Evolutionary conservation across 2,888 invertebrate genomes (phyloP).

Genomic region (Cartodere bifasciata): DNA sequence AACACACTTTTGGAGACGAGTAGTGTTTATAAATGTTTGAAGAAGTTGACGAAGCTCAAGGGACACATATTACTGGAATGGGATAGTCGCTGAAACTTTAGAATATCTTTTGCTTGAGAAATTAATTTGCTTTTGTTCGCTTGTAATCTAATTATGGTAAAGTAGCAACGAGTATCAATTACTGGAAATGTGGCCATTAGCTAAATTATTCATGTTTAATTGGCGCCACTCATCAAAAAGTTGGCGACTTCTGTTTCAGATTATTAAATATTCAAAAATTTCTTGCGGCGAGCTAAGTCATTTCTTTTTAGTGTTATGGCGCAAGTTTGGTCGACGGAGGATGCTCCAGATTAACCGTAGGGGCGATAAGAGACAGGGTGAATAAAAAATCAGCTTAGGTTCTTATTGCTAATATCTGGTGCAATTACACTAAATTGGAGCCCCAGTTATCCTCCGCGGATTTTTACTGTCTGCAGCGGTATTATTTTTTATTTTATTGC

Average conservation of each 20-base stretch:
- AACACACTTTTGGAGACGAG: no score
- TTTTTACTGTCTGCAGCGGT: conserved; percentile 26
- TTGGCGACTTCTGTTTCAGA: conserved; percentile 36
- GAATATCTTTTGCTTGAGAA: background rate
- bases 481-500: conserved; percentile 33
- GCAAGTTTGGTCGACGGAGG: conserved; percentile 18
- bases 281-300: conserved; percentile 30
- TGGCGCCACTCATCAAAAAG: conserved; percentile 35
- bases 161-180: conserved; percentile 33
- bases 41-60: no score
- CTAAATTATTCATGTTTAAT: conserved; percentile 37
- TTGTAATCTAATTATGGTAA: background rate
- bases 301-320: conserved; percentile 36
- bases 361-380: conserved; percentile 36
- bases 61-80: no score
- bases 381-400: conserved; percentile 41
- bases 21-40: no score
- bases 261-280: conserved; percentile 34
- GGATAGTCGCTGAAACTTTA: background rate
- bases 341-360: conserved; percentile 31
- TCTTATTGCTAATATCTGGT: conserved; percentile 38
- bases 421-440: conserved; percentile 35
- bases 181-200: conserved; percentile 34
- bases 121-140: background rate
- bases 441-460: conserved; percentile 21